Base-by-base conservation (phyloP, 2,797 vertebrate species). In the Anguilla obscura region DNA sequence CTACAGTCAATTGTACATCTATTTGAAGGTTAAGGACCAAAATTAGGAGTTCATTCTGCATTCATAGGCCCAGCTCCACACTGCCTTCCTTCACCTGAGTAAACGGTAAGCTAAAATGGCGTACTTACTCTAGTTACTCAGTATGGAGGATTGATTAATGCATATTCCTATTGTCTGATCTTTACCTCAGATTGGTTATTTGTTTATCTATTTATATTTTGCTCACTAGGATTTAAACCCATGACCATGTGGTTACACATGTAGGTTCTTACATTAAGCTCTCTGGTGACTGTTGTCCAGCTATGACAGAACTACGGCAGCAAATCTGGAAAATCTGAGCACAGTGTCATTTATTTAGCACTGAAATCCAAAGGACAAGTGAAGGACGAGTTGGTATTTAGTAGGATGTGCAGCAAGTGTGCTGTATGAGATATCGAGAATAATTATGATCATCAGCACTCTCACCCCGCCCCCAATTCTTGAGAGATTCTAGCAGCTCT, bases 381-480 rank as follows among this genome's bases (percentile, higher is more conserved):
- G 76, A 80, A 80, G 76, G 36, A 45, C 76, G 45, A 10, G 40
- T 10, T 82, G 30, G 71, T 76, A 40, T 76, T 76, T 18, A 76
- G 18, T 40, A 40, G 36, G 40, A 18, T 0, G 33, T 79, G 74
- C 33, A 40, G 74, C 27, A 30, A 74, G 27, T 33, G n/a, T 45
- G 16, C 40, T 74, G 71, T 30, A 74, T 74, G 76, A 80, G 76
- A 80, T 80, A 45, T 82, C 79, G 10, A 82, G 2, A 82, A 24
- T 48, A 82, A 82, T 50, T 50, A 50, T 21, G 12, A 48, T 10
- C 79, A 82, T 48, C 9, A 1, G 27, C 36, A 3, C 33, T 79
- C 74, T 5, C 74, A 3, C 74, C 14, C 76, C 76, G 3, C 74
- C 36, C 36, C 36, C 76, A 1, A 24, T 45, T 45, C 76, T 6